Evolutionary conservation across 2,797 vertebrate genomes (phyloP), one percentile per base, ranked within the genome.

Genomic region (Anabas testudineus): DNA sequence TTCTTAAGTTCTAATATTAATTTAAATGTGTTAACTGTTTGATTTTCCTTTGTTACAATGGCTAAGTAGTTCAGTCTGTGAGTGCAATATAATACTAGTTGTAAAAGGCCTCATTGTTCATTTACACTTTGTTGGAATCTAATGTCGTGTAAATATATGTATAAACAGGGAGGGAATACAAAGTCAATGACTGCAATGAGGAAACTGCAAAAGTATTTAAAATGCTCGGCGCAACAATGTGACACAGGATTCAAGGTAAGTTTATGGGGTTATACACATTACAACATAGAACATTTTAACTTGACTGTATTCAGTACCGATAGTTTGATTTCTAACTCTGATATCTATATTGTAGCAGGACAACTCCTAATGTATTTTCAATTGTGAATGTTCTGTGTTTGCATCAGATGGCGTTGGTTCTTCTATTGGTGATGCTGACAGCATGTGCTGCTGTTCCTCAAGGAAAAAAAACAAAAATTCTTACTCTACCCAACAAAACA

Each of bases 221-320:
- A 26, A 32, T 24, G 2, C 5, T 16, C n/a, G n/a, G 8, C 2
- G 42, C 26, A 64, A 28, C 49, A 24, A 3, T 21, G 26, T 59
- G n/a, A n/a, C 28, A 54, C 58, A 54, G 2, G 15, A 47, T 37
- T 39, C 9, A 45, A 55, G 65, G 65, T 49, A 55, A 53, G 46
- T 52, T 6, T 21, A 39, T 52, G 10, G 16, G 5, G 16, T 30
- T 1, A 43, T 9, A 41, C 4, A 10, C 3, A 41, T 7, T 24
- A 24, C 15, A 41, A n/a, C n/a, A n/a, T n/a, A 28, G 4, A 41
- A 21, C n/a, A n/a, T n/a, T 36, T 28, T 36, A 43, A 26, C 36
- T 19, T 18, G n/a, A 55, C 1, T 7, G 6, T 12, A 51, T n/a
- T n/a, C n/a, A n/a, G n/a, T 7, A 19, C 26, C 55, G 42, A 36